Percentiles rank a stretch among this genome's conserved stretches.
These are phyloP conservation scores for Heteractis magnifica DNA, from an alignment of 92 coral and sea anemone species.

Conservation along the genomic window DNA sequence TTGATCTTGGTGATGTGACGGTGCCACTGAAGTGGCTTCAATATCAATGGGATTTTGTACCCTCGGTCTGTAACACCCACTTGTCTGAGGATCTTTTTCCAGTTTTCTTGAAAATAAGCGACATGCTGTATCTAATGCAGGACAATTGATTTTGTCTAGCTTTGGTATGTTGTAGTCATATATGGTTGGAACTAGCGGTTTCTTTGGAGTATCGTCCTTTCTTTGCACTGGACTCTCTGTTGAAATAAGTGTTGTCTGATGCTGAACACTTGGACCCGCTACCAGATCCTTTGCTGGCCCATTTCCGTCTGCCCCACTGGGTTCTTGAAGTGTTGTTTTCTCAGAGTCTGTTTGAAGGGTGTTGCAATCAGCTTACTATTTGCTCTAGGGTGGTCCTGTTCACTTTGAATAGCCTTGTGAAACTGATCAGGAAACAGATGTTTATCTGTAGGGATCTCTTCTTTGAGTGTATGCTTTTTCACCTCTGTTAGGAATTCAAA, in stretches of 20 bases:
- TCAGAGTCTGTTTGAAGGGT: not conserved
- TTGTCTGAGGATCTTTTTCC: too few species aligned
- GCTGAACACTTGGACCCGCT: too few species aligned
- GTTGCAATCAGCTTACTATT: constrained; percentile 14
- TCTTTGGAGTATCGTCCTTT: not conserved
- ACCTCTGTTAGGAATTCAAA: not conserved
- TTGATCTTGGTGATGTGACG: too few species aligned
- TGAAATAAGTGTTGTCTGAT: not conserved
- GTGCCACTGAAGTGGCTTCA: too few species aligned
- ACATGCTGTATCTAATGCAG: not conserved
- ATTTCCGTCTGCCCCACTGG: too few species aligned
- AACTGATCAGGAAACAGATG: constrained; percentile 17
- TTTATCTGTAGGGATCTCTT: constrained; percentile 14
- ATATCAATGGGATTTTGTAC: too few species aligned
- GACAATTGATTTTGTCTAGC: too few species aligned
- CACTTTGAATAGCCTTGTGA: constrained; percentile 7
- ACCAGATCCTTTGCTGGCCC: too few species aligned
- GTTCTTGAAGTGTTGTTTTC: too few species aligned
- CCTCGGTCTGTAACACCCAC: too few species aligned
- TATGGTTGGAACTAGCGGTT: not conserved
- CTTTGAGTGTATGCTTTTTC: constrained; percentile 2
- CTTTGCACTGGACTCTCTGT: constrained; percentile 7
- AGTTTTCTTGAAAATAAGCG: too few species aligned
- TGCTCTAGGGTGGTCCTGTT: constrained; percentile 24
- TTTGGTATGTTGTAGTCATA: not conserved